A percentile compares a stretch with the other conserved stretches of the same genome.
Conservation (phyloP, 92 coral and sea anemone species). For the Scolanthus callimorphus region DNA sequence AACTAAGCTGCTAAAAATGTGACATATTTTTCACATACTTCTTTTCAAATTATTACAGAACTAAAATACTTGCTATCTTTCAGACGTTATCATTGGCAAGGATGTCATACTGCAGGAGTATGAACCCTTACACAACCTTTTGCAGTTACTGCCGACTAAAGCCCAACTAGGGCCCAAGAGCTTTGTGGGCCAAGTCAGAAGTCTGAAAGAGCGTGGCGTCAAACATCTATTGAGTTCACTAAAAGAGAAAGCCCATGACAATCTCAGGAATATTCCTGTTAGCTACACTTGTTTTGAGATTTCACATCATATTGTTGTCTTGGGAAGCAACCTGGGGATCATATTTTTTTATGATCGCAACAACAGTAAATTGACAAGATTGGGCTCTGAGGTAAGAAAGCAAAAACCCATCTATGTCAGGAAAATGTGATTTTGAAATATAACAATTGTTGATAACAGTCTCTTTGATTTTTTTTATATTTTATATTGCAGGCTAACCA, state of each 20-base stretch:
- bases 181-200: conserved; percentile 61
- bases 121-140: conserved; percentile 52
- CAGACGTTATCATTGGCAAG: conserved; percentile 67
- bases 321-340: conserved; percentile 84
- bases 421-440: too few species aligned
- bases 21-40: too few species aligned
- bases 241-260: conserved; percentile 69
- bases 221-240: conserved; percentile 52
- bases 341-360: conserved; percentile 72
- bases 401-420: too few species aligned
- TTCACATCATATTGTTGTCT: conserved; percentile 69
- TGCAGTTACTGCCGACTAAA: conserved; percentile 43
- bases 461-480: too few species aligned
- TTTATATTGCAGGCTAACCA: conserved; percentile 61
- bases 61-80: neutral
- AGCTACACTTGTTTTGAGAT: conserved; percentile 84
- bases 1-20: too few species aligned
- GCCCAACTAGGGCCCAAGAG: conserved; percentile 72
- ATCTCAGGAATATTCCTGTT: conserved; percentile 42
- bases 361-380: conserved; percentile 52
- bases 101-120: conserved; percentile 66
- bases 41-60: too few species aligned
- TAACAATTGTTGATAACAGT: too few species aligned
- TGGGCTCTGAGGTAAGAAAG: conserved; percentile 86
- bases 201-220: conserved; percentile 62